A percentile compares a stretch with the other conserved stretches of the same genome.
phyloP scores from a whole-genome alignment of 2,888 invertebrate genomes.

The Synergus laeviventris region DNA sequence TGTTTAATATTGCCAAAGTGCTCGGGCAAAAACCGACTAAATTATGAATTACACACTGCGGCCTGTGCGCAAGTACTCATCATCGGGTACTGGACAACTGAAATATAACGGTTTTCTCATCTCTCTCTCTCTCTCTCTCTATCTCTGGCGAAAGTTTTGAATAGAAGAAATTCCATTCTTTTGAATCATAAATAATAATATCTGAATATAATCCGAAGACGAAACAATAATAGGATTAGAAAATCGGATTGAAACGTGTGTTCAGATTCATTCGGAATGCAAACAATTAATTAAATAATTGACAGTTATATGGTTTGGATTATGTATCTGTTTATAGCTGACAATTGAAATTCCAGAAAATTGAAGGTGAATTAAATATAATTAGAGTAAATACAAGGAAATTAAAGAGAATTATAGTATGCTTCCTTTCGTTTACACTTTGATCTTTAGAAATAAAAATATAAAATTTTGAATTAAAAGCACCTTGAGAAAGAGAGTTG shows the following conservation, averaged over 20 bases:
- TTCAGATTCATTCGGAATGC: no score
- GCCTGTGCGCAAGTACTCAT: constrained; percentile 56
- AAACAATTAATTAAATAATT: no score
- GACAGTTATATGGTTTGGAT: no score
- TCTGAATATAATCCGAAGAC: no score
- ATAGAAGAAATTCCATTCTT: no score
- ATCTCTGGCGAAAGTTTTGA: no score
- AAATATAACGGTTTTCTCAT: constrained; percentile 36
- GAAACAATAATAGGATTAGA: no score
- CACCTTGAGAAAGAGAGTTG: constrained; percentile 1
- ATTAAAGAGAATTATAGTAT: background rate
- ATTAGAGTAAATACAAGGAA: background rate
- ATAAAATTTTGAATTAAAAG: background rate
- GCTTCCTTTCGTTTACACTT: background rate
- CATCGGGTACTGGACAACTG: constrained; percentile 50
- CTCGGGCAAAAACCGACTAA: constrained; percentile 70
- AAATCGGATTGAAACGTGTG: no score
- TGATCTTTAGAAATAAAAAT: background rate
- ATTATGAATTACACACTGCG: constrained; percentile 67
- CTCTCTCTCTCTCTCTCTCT: no score
- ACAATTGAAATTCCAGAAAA: no score
- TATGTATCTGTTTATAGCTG: no score
- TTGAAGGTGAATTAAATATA: background rate
- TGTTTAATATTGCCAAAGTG: constrained; percentile 74
- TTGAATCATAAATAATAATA: no score